Percentiles rank a stretch among this genome's conserved stretches.
phyloP scores from a whole-genome alignment of 2,888 invertebrate species.

The Drosophila prolongata region DNA sequence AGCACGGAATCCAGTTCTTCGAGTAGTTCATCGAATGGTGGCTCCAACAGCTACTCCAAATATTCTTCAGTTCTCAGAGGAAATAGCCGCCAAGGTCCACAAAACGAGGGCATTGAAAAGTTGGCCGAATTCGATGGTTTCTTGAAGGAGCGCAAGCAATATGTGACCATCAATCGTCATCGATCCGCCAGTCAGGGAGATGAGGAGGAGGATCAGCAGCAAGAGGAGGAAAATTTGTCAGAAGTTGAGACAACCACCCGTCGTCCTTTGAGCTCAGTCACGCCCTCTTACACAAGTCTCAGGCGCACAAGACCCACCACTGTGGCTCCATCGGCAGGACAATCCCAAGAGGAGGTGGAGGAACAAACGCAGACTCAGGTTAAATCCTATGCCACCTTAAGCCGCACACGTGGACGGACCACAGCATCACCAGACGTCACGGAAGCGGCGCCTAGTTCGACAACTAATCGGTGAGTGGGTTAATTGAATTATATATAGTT shows the following conservation, averaged over 20 bases:
- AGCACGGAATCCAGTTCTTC: conserved; percentile 11
- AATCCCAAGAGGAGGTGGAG: conserved; percentile 19
- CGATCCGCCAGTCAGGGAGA: conserved; percentile 84
- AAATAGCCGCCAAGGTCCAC: conserved; percentile 87
- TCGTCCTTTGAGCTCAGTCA: conserved; percentile 75
- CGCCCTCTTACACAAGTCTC: conserved; percentile 90
- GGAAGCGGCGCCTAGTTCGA: conserved; percentile 50
- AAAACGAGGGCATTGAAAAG: conserved; percentile 86
- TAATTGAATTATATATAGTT: not conserved
- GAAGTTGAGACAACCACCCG: conserved; percentile 51
- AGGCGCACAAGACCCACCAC: conserved; percentile 87
- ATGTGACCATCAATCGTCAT: conserved; percentile 88
- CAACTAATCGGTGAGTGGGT: conserved; percentile 68
- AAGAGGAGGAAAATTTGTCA: conserved; percentile 24
- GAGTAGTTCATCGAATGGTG: conserved; percentile 25
- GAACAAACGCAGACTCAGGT: conserved; percentile 43
- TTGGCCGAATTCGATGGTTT: conserved; percentile 83
- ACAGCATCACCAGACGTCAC: conserved; percentile 37
- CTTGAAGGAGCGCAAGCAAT: conserved; percentile 86
- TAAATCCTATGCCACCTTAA: conserved; percentile 76
- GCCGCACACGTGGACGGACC: conserved; percentile 68
- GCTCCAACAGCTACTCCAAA: conserved; percentile 78
- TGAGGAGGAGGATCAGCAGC: conserved; percentile 55
- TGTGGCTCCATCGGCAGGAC: conserved; percentile 58
- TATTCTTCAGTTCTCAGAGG: conserved; percentile 87